phyloP scores from a whole-genome alignment of 1,140 invertebrate species.

The Nautilus pompilius region DNA sequence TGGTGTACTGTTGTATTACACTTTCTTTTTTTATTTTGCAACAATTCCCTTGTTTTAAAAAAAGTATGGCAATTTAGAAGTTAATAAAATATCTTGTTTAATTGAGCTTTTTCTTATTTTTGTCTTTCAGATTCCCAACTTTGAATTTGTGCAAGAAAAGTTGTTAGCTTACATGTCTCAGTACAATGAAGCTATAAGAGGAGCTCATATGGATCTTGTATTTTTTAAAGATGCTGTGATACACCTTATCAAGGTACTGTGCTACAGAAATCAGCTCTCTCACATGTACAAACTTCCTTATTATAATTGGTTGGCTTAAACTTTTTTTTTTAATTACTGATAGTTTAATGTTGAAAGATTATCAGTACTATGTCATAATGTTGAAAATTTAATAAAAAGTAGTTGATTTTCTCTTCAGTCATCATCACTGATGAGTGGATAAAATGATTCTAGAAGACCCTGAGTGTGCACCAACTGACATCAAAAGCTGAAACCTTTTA shows the following conservation, averaged over 20 bases:
- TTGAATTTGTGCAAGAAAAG: slow-evolving; percentile 75
- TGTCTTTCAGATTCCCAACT: slow-evolving; percentile 61
- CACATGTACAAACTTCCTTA: background rate
- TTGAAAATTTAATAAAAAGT: too few species aligned
- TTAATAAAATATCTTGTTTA: background rate
- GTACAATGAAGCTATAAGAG: slow-evolving; percentile 93
- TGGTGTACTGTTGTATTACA: too few species aligned
- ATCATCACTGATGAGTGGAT: too few species aligned
- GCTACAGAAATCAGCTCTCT: too few species aligned
- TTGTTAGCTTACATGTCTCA: slow-evolving; percentile 87
- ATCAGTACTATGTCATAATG: too few species aligned
- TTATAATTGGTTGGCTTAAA: too few species aligned
- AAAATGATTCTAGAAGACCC: too few species aligned
- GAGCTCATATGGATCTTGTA: slow-evolving; percentile 92
- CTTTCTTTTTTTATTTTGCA: slow-evolving; percentile 82
- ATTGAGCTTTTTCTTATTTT: background rate
- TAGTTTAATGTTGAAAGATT: too few species aligned
- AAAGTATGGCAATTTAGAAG: background rate
- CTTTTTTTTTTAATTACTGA: too few species aligned
- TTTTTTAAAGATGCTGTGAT: slow-evolving; percentile 98
- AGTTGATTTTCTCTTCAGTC: too few species aligned
- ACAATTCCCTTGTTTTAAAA: background rate
- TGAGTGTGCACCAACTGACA: too few species aligned
- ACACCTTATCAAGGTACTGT: slow-evolving; percentile 81
- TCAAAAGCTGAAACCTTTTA: too few species aligned